Conservation (phyloP, 2,797 vertebrate species). For the Lutjanus argentimaculatus region DNA sequence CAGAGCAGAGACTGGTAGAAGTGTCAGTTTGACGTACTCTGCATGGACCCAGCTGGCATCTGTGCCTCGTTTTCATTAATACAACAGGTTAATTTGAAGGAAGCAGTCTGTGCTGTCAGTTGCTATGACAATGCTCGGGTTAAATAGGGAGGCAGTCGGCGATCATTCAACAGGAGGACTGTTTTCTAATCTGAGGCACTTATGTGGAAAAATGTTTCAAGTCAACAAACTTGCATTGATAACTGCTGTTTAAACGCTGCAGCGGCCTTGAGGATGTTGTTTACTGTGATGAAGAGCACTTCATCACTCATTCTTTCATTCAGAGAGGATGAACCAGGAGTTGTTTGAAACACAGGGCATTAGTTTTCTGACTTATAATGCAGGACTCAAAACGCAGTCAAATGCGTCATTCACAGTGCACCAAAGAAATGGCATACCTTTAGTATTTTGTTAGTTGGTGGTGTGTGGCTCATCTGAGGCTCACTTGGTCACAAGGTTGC, state of each 20-base stretch:
- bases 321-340: constrained; percentile 8
- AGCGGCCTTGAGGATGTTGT: constrained; percentile 28
- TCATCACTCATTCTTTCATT: constrained; percentile 5
- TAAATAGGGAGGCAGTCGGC: constrained; percentile 41
- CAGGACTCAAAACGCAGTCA: neutral
- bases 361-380: neutral
- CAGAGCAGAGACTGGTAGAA: neutral
- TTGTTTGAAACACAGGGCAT: neutral
- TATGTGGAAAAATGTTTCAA: constrained; percentile 27
- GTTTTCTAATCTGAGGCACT: constrained; percentile 20
- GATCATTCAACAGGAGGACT: constrained; percentile 30
- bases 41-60: constrained; percentile 12
- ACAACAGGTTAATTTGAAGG: constrained; percentile 41
- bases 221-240: constrained; percentile 32
- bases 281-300: constrained; percentile 23
- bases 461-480: neutral
- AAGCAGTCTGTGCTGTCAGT: constrained; percentile 49
- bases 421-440: neutral
- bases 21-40: neutral
- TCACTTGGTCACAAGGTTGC: too few species aligned
- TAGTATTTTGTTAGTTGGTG: neutral
- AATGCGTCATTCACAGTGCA: neutral
- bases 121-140: constrained; percentile 56
- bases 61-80: constrained; percentile 39
- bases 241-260: constrained; percentile 24